Base-by-base conservation (phyloP, 2,888 invertebrate species). In the Heliothis peltigera region DNA sequence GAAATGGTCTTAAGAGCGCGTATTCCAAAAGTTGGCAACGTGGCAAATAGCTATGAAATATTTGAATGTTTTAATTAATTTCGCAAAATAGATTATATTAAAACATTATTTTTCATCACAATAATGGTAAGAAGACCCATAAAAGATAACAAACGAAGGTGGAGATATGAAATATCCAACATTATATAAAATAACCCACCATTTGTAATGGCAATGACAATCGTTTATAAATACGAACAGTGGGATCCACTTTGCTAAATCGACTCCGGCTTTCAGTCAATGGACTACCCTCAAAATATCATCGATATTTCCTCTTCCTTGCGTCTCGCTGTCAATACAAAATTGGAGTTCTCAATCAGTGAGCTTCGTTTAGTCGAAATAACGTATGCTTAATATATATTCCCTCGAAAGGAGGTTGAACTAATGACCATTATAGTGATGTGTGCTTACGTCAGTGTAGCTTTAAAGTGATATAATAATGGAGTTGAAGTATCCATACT, bases 321-420 rank as follows among this genome's bases (percentile, higher is more conserved):
- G 47, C 25, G 43, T 39, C 55, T 17, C 12, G 15, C 52, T 64
- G 52, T 35, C 44, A 52, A 18, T 42, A 55, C 18, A n/a, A 22
- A 22, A 64, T 46, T 51, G 48, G 52, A 56, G 44, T 25, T 52
- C 64, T 53, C 47, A 64, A 65, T 64, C 70, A 64, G 28, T 17
- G 58, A 22, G 22, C 18, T 44, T 59, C 22, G 48, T 39, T 56
- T 44, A 21, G 7, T 5, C 32, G 4, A 59, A 70, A 42, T 42
- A 42, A 42, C 18, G 28, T n/a, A 55, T 39, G 12, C 43, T n/a
- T 44, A n/a, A 28, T 25, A 42, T 21, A 19, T 17, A 46, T 46
- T 10, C 53, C 21, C 6, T 5, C 18, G 43, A 53, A 21, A 19
- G 17, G n/a, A 18, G n/a, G 8, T 21, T 19, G 19, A 49, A n/a